Evolutionary conservation across 1,140 invertebrate genomes (phyloP), one percentile per base, ranked within the genome.

Genomic region (Idris sp.): DNA sequence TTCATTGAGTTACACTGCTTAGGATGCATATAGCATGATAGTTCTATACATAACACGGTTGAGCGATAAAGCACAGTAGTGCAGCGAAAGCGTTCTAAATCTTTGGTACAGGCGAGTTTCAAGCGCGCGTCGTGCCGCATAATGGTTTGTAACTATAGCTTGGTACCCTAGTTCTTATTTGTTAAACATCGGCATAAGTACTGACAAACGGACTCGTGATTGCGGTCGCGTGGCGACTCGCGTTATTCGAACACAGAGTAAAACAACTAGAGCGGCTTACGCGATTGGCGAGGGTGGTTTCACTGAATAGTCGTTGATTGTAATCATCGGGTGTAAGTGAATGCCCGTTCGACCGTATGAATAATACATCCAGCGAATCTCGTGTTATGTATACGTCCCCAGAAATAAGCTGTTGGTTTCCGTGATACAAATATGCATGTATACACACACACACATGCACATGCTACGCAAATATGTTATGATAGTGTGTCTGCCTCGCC

Each of bases 261-360:
- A 85, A 85, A 86, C 81, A 82, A 75, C 75, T 77, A 77, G 43
- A 65, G 51, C 48, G 7, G 46, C 33, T 51, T 67, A 49, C 69
- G 31, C 54, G 72, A 64, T 79, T 67, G 79, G 77, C 56, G 73
- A 81, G 84, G 84, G 79, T 84, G 81, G 79, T 83, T 84, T 81
- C 81, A 81, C 77, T 86, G 84, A 86, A 87, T 86, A 77, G 81
- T 76, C 76, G 79, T 80, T 86, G 85, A 87, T 87, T 87, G 85
- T 83, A 86, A 86, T 87, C 85, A 81, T 83, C 78, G 79, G 78
- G 71, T 83, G 84, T 85, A 86, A 87, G 82, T 86, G 58, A 87
- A 86, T 83, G 77, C 81, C 78, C 74, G 59, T 67, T 71, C 61
- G 41, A 25, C 49, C 31, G 61, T 40, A 75, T 61, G 64, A 75